phyloP scores from a whole-genome alignment of 2,113 vertebrate genomes.

The Poecilia latipinna region DNA sequence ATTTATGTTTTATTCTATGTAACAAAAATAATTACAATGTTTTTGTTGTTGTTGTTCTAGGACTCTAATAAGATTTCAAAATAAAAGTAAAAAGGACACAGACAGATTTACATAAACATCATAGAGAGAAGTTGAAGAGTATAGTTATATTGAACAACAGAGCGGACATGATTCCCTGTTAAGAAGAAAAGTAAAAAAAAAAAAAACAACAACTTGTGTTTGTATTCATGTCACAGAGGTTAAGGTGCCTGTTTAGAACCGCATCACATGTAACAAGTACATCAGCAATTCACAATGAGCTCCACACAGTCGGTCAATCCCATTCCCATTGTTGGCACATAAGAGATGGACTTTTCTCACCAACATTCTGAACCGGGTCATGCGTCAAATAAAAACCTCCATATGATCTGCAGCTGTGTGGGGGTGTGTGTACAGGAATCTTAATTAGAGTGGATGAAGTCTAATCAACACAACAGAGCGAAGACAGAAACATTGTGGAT shows the following conservation, averaged over 20 bases:
- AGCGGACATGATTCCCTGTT: conserved; percentile 60
- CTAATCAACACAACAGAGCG: conserved; percentile 38
- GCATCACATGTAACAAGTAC: conserved; percentile 19
- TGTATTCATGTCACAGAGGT: conserved; percentile 33
- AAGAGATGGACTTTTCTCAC: not conserved
- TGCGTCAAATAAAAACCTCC: not conserved
- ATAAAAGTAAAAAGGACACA: conserved; percentile 49
- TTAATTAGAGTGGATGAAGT: conserved; percentile 45
- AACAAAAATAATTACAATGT: conserved; percentile 84
- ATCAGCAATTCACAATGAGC: conserved; percentile 3
- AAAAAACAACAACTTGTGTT: conserved; percentile 23
- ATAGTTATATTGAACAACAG: conserved; percentile 67
- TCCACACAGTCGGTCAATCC: conserved; percentile 5
- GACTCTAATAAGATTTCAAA: conserved; percentile 65
- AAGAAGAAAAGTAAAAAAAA: conserved; percentile 4
- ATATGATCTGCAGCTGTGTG: not conserved
- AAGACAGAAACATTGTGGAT: conserved; percentile 26
- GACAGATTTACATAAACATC: conserved; percentile 64
- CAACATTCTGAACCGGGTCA: not conserved
- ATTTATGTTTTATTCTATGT: conserved; percentile 82
- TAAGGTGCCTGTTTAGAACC: not conserved
- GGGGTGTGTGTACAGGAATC: not conserved
- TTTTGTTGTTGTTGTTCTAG: conserved; percentile 55
- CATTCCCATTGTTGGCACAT: conserved; percentile 50
- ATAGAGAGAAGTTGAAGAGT: conserved; percentile 64